Conservation (phyloP, 2,888 invertebrate species). For the Lepidochitona cinerea region DNA sequence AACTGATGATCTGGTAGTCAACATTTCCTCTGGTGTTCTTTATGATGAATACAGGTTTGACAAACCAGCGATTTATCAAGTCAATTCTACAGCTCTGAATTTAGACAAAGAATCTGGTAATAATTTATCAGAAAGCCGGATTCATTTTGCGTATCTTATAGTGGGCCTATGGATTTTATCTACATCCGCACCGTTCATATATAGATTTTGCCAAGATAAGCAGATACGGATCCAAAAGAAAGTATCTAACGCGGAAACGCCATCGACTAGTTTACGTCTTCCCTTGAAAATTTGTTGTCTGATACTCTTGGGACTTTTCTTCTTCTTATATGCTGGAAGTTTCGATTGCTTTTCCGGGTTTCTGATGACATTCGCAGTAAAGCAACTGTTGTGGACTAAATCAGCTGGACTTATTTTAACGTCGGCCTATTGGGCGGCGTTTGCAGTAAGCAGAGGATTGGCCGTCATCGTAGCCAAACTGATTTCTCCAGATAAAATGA, state of each 20-base stretch:
- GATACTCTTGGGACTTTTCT: slow-evolving; percentile 59
- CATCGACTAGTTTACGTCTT: not conserved
- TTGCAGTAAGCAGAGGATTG: slow-evolving; percentile 65
- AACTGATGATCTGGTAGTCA: not conserved
- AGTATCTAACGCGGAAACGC: not conserved
- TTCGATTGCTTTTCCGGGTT: slow-evolving; percentile 69
- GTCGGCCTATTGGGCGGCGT: slow-evolving; percentile 69
- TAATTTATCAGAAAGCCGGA: not conserved
- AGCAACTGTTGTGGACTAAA: slow-evolving; percentile 57
- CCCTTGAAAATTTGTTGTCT: slow-evolving; percentile 26
- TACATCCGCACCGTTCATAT: not conserved
- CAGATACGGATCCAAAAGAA: not conserved
- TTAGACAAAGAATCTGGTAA: not conserved
- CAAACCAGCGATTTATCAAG: not conserved
- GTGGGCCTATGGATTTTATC: not conserved
- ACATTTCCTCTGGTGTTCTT: not conserved
- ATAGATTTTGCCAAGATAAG: not conserved
- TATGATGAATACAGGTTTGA: not conserved
- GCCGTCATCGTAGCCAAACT: slow-evolving; percentile 65
- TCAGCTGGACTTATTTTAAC: slow-evolving; percentile 59
- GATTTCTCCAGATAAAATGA: slow-evolving; percentile 60
- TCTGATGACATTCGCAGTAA: slow-evolving; percentile 65
- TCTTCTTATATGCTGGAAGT: slow-evolving; percentile 66
- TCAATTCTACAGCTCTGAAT: not conserved
- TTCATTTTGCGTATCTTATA: not conserved